These are phyloP conservation scores for Gopherus evgoodei DNA, from an alignment of 2,113 vertebrate genomes.

Conservation along the genomic window DNA sequence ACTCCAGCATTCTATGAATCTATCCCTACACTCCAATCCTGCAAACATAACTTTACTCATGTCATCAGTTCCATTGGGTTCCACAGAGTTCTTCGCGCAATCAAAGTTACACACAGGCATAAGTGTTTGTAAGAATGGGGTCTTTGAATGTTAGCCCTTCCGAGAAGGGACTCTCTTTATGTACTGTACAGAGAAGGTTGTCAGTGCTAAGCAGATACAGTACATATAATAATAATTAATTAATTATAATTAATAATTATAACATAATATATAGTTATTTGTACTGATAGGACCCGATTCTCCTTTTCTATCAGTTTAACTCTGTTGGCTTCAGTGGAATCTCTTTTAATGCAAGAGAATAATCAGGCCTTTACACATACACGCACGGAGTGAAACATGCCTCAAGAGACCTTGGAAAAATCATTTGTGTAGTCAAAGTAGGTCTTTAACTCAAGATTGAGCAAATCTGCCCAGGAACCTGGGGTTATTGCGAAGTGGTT, in stretches of 20 bases:
- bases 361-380: background rate
- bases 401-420: background rate
- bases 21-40: background rate
- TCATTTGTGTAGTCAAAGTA: rapidly evolving
- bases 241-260: background rate
- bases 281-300: background rate
- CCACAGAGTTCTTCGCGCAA: background rate
- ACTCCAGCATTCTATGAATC: background rate
- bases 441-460: background rate
- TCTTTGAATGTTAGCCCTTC: background rate
- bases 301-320: slow-evolving; percentile 20
- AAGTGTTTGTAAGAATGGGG: background rate
- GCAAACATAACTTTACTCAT: background rate
- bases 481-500: background rate
- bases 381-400: background rate
- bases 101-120: background rate
- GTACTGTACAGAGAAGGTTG: background rate
- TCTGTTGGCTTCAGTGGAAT: background rate
- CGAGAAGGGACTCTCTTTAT: background rate
- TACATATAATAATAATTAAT: background rate
- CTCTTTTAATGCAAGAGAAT: background rate
- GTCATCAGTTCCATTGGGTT: background rate
- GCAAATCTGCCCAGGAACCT: background rate
- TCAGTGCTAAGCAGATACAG: background rate
- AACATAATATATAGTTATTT: background rate